Conservation (phyloP, 92 coral and sea anemone genomes). For the Paragorgia papillata region DNA sequence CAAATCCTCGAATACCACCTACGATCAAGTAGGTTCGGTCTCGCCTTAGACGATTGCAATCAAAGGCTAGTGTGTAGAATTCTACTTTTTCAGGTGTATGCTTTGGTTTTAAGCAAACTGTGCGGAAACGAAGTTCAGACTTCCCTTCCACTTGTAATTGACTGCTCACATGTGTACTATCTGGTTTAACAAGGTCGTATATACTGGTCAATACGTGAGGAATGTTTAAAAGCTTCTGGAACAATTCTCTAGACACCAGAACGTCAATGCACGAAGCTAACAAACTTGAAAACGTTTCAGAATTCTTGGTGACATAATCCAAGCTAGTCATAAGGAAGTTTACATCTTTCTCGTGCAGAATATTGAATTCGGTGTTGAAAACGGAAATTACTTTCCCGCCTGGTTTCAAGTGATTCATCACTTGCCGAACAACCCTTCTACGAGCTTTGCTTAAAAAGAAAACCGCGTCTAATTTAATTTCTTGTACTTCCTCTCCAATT, state of each 20-base stretch:
- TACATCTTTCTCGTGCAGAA: too few species aligned
- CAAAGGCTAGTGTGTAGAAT: conserved; percentile 11
- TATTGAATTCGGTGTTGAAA: conserved; percentile 20
- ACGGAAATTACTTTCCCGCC: conserved; percentile 56
- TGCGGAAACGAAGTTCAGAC: neutral
- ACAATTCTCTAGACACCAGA: too few species aligned
- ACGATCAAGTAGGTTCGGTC: conserved; percentile 66
- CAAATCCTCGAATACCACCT: conserved; percentile 70
- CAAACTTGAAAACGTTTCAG: too few species aligned
- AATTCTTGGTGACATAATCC: too few species aligned
- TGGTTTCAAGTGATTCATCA: conserved; percentile 50
- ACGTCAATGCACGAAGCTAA: too few species aligned
- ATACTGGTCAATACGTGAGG: conserved; percentile 46
- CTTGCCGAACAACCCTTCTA: conserved; percentile 30
- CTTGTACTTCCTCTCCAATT: neutral
- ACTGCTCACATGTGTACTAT: too few species aligned
- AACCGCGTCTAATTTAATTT: too few species aligned
- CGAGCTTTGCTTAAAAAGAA: conserved; percentile 53
- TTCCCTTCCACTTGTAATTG: neutral
- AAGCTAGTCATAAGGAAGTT: too few species aligned
- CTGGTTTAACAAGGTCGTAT: too few species aligned
- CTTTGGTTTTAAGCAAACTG: neutral
- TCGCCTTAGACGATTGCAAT: conserved; percentile 48
- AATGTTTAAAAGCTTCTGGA: conserved; percentile 37
- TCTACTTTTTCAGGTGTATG: neutral